Base-by-base conservation (phyloP, 2,888 invertebrate species). In the Apoda limacodes region DNA sequence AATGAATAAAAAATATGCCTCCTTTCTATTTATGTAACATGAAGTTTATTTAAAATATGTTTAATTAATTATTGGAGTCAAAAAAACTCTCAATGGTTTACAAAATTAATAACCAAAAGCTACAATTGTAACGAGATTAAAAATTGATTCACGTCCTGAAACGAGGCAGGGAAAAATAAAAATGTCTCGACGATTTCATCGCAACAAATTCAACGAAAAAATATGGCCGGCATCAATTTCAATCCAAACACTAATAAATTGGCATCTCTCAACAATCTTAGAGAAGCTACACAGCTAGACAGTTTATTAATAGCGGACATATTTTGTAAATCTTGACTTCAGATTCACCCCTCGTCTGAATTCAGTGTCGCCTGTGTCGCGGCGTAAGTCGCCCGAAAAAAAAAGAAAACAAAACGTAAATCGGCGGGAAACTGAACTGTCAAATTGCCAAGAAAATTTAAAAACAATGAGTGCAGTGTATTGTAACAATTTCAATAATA, bases 191-290 rank as follows among this genome's bases (percentile, higher is more conserved):
- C 51, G 63, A 70, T 76, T 71, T 76, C 78, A 70, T 46, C 72
- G 68, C 52, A 55, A 69, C 75, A 71, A 74, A 80, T 72, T 72
- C 67, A 65, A 58, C 55, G 59, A 62, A 62, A 66, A 80, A 72
- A 71, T 78, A 80, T 76, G 52, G 63, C 59, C 56, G 50, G 72
- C 76, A 76, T 80, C 78, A 72, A 75, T 80, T 78, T 74, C 70
- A 72, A 78, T 78, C 62, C 60, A 80, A 78, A 78, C 74, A 74
- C 56, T 69, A 74, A 78, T 80, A 80, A 80, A 78, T 80, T 76
- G 74, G 72, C 70, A 60, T 75, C 75, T 72, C 70, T 72, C 74
- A 65, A 54, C 71, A 62, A 46, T 46, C 40, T 48, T 49, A 53
- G 54, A 44, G 42, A 47, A 51, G 44, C 42, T 55, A 55, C 52